Percentiles rank a stretch among this genome's conserved stretches.
phyloP scores from a whole-genome alignment of 2,888 invertebrate genomes.

The Agrilus cyanescens region DNA sequence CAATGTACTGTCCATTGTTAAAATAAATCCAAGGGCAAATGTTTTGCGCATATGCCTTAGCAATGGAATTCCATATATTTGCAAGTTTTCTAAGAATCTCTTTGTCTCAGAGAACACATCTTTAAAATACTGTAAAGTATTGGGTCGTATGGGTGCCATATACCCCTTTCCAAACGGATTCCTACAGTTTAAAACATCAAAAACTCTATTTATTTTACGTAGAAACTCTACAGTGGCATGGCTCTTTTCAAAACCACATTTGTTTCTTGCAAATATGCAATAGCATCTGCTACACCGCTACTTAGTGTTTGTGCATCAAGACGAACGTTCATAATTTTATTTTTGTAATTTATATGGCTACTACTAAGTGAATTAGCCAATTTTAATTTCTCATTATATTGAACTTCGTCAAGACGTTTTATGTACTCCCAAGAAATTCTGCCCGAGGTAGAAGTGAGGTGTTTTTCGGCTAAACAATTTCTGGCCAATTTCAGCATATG shows the following conservation, averaged over 20 bases:
- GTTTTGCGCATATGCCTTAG: conserved; percentile 11
- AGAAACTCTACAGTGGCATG: conserved; percentile 16
- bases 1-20: conserved; percentile 12
- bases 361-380: conserved; percentile 15
- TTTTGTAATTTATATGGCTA: conserved; percentile 15
- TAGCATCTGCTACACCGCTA: conserved; percentile 14
- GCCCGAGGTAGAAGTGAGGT: conserved; percentile 4
- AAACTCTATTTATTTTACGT: conserved; percentile 13
- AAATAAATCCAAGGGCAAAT: conserved; percentile 13
- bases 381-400: conserved; percentile 12
- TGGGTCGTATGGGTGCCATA: conserved; percentile 12
- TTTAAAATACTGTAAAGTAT: conserved; percentile 10
- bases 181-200: conserved; percentile 17
- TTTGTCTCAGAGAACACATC: conserved; percentile 9
- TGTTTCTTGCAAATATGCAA: conserved; percentile 11
- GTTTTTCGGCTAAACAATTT: background rate
- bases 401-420: conserved; percentile 11
- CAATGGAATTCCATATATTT: conserved; percentile 9
- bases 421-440: conserved; percentile 10
- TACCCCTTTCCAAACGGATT: conserved; percentile 16
- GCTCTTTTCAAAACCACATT: conserved; percentile 10
- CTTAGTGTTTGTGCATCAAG: conserved; percentile 16
- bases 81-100: conserved; percentile 7
- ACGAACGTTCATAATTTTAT: conserved; percentile 17
- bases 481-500: conserved; percentile 3